Percentiles rank a stretch among this genome's conserved stretches.
Conservation (phyloP, 2,797 vertebrate genomes). For the Coranthus polyacanthus region DNA sequence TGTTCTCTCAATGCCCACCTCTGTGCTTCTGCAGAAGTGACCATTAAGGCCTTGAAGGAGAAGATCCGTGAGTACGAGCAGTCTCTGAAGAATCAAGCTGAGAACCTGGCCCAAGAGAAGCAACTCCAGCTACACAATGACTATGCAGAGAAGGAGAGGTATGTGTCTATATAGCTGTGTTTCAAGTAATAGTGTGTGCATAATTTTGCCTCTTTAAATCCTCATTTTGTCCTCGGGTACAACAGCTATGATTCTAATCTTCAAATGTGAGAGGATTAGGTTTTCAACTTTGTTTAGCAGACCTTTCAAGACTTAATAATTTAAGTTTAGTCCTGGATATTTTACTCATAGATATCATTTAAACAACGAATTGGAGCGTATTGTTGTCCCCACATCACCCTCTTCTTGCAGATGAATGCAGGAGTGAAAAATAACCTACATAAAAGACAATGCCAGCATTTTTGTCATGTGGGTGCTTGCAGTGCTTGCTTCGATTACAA, state of each 20-base stretch:
- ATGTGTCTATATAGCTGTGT: constrained; percentile 11
- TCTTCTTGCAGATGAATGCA: constrained; percentile 32
- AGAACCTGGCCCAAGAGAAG: constrained; percentile 96
- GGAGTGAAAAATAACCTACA: constrained; percentile 42
- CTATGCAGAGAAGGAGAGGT: constrained; percentile 99
- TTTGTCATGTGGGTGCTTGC: constrained; percentile 55
- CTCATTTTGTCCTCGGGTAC: constrained; percentile 37
- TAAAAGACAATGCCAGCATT: constrained; percentile 53
- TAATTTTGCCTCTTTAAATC: constrained; percentile 52
- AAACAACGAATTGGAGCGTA: constrained; percentile 45
- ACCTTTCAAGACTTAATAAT: constrained; percentile 46
- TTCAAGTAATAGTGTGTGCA: constrained; percentile 40
- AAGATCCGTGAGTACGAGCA: constrained; percentile 99
- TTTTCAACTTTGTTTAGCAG: constrained; percentile 44
- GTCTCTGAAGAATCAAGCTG: constrained; percentile 96
- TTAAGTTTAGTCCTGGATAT: constrained; percentile 13
- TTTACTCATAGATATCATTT: constrained; percentile 27
- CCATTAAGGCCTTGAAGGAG: constrained; percentile 99
- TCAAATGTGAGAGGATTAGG: constrained; percentile 34
- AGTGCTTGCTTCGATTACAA: constrained; percentile 50
- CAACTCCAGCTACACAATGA: constrained; percentile 97
- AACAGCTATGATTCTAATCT: constrained; percentile 50
- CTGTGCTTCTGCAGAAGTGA: constrained; percentile 89
- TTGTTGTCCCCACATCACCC: constrained; percentile 12
- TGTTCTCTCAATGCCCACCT: not conserved